These are phyloP conservation scores for Teleogryllus oceanicus DNA, from an alignment of 2,888 invertebrate genomes.

Conservation along the genomic window DNA sequence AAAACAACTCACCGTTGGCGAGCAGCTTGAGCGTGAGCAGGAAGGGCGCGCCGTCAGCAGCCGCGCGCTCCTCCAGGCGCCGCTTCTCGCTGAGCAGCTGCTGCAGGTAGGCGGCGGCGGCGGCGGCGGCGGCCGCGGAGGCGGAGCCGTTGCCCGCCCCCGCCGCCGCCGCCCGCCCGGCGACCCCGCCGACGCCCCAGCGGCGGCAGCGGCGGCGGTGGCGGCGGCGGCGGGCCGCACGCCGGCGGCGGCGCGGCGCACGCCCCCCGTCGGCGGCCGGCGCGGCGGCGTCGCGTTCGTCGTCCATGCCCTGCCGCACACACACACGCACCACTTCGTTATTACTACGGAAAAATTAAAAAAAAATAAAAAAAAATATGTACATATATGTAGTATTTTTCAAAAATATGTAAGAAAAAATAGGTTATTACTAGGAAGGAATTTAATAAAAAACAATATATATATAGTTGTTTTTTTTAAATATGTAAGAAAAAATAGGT, in stretches of 20 bases:
- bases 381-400: too few species aligned
- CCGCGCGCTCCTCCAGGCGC: neutral
- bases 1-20: neutral
- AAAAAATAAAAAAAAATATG: too few species aligned
- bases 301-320: neutral
- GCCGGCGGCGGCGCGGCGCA: neutral
- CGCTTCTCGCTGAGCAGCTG: neutral
- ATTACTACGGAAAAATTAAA: too few species aligned
- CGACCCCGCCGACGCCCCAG: neutral
- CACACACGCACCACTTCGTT: too few species aligned
- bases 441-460: too few species aligned
- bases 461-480: too few species aligned
- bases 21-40: conserved; percentile 1
- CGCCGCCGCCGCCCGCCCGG: neutral
- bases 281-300: neutral
- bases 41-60: neutral
- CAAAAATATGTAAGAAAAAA: too few species aligned
- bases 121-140: neutral
- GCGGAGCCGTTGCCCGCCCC: neutral
- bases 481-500: too few species aligned
- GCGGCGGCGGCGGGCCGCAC: neutral
- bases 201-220: neutral
- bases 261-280: conserved; percentile 1
- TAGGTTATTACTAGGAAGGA: too few species aligned
- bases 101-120: neutral